Evolutionary conservation across 2,888 invertebrate species (phyloP), one percentile per base, ranked within the genome.

Genomic region (Torymus texanus): DNA sequence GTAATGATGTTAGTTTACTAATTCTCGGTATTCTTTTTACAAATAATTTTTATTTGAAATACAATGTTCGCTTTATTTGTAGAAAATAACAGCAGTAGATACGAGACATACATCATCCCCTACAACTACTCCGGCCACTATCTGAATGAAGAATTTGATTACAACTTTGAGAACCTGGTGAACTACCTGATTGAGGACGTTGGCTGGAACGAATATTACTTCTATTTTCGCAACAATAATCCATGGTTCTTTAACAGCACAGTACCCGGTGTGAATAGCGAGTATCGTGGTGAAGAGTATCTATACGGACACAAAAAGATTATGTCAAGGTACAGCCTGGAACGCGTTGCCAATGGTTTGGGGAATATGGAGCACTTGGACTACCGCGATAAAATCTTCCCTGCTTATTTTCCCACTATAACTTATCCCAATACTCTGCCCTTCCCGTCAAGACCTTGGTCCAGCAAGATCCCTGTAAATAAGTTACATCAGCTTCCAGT

Each of bases 171-270:
- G 84, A 91, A 92, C 85, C 92, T 91, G 80, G 84, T 95, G 75
- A 91, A 93, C 53, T 95, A 95, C 90, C 94, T 94, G 90, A 93
- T 93, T 51, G 94, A 95, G 86, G 95, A 95, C 85, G 91, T 94
- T 83, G 94, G 93, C 79, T 90, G 93, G 85, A 95, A 94, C 89
- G 86, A 92, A 0, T 94, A 92, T 89, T 94, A 94, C 91, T 93
- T 92, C 89, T 93, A 92, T 89, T 92, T 93, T 91, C 93, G 94
- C 85, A 86, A 92, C 81, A 92, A 92, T 79, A 92, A 92, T 86
- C 94, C 94, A 61, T 94, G 93, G 92, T 94, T 94, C 93, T 90
- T 94, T 87, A 91, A 92, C 67, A 92, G 92, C 68, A 90, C 92
- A 50, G 90, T 92, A 74, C 91, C 91, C 78, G 90, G 90, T 21